Evolutionary conservation across 2,888 invertebrate species (phyloP).

Genomic region (Dendrolimus pini): DNA sequence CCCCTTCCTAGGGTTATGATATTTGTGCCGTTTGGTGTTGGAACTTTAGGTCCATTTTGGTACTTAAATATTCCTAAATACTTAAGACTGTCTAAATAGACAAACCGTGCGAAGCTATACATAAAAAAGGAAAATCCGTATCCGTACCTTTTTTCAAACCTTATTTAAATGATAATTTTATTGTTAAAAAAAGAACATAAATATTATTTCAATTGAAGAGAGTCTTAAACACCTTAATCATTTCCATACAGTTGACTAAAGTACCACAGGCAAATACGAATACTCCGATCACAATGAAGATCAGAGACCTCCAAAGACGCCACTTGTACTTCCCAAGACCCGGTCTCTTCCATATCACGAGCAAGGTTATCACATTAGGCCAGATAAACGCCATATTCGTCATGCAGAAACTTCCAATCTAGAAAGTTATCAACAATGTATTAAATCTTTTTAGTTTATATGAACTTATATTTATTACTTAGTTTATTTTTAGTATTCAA

Average conservation of each 20-base stretch:
- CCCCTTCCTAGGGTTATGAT: too few species aligned
- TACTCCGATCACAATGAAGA: constrained; percentile 21
- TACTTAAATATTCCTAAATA: too few species aligned
- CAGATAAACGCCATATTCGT: constrained; percentile 49
- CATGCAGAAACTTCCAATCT: constrained; percentile 34
- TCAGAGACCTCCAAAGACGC: constrained; percentile 25
- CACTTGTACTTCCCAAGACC: constrained; percentile 33
- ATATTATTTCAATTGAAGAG: background rate
- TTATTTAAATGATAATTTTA: too few species aligned
- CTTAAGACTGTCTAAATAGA: too few species aligned
- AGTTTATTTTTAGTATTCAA: too few species aligned
- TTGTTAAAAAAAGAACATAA: too few species aligned
- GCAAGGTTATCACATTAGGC: constrained; percentile 30
- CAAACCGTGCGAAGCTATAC: too few species aligned
- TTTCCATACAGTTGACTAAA: constrained; percentile 24
- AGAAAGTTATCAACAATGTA: background rate
- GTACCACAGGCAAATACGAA: constrained; percentile 30
- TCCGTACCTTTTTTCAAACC: too few species aligned
- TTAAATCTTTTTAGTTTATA: background rate
- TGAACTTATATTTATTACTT: too few species aligned
- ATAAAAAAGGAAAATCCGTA: too few species aligned
- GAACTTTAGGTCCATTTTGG: too few species aligned
- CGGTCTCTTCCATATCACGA: constrained; percentile 36
- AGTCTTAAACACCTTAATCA: constrained; percentile 19
- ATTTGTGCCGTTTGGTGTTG: too few species aligned